A percentile compares a stretch with the other conserved stretches of the same genome.
phyloP scores from a whole-genome alignment of 2,113 vertebrate species.

The Sardina pilchardus region DNA sequence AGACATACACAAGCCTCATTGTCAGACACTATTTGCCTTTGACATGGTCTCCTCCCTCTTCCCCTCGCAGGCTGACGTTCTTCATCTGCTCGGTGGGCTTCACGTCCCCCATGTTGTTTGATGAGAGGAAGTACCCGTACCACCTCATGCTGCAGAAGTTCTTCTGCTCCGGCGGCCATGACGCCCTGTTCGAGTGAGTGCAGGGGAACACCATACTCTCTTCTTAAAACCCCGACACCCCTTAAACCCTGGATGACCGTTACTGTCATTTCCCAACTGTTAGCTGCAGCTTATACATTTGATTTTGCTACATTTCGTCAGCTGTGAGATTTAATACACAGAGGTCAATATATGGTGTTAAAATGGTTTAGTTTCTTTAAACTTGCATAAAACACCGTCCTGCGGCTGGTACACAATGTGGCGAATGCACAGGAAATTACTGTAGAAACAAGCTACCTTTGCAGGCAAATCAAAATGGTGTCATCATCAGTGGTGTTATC shows the following conservation, averaged over 20 bases:
- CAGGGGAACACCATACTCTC: not conserved
- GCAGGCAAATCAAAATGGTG: not conserved
- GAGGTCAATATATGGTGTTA: no score
- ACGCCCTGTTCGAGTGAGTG: conserved; percentile 92
- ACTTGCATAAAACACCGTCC: no score
- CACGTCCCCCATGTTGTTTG: conserved; percentile 93
- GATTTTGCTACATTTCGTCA: no score
- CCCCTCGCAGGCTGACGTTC: conserved; percentile 81
- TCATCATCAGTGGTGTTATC: not conserved
- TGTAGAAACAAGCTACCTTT: not conserved
- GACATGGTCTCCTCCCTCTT: conserved; percentile 33
- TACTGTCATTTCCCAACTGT: no score
- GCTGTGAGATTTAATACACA: no score
- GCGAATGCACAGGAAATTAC: no score
- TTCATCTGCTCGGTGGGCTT: conserved; percentile 96
- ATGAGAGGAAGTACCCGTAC: conserved; percentile 92
- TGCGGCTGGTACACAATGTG: no score
- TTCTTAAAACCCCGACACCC: not conserved
- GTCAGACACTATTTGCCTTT: not conserved
- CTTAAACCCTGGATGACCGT: no score
- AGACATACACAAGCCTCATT: not conserved
- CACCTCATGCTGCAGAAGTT: conserved; percentile 96
- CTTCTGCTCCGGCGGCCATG: conserved; percentile 92
- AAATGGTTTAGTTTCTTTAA: no score
- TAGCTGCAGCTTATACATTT: no score